Conservation (phyloP, 2,797 vertebrate species). For the Pteronotus mesoamericanus region DNA sequence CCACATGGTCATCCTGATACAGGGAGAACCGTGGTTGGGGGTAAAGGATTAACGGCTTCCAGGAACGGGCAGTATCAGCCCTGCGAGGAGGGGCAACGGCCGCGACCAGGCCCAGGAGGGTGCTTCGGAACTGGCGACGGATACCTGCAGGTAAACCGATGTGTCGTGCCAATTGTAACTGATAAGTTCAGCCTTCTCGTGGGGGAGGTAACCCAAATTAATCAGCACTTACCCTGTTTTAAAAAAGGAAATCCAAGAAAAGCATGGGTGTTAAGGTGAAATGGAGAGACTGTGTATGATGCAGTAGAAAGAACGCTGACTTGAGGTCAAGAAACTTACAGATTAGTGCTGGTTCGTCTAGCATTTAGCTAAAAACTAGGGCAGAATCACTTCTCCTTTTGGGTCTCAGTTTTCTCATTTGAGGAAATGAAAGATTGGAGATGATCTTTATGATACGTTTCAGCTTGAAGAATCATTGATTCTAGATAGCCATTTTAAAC, state of each 20-base stretch:
- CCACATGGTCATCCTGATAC: neutral
- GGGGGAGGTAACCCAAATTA: neutral
- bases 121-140: neutral
- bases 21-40: neutral
- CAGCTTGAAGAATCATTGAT: neutral
- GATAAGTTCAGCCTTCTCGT: neutral
- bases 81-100: neutral
- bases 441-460: neutral
- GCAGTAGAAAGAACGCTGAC: neutral
- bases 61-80: neutral
- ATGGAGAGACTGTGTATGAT: neutral
- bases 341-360: neutral
- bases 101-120: neutral
- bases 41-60: neutral
- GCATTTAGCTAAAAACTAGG: neutral
- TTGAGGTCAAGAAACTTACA: neutral
- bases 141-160: neutral
- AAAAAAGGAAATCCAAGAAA: neutral
- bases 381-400: neutral
- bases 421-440: neutral
- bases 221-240: neutral
- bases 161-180: accelerated
- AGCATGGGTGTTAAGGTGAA: neutral
- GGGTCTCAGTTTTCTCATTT: neutral
- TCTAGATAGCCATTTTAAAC: neutral